phyloP scores from a whole-genome alignment of 2,888 invertebrate genomes.

The Holacanthella duospinosa region DNA sequence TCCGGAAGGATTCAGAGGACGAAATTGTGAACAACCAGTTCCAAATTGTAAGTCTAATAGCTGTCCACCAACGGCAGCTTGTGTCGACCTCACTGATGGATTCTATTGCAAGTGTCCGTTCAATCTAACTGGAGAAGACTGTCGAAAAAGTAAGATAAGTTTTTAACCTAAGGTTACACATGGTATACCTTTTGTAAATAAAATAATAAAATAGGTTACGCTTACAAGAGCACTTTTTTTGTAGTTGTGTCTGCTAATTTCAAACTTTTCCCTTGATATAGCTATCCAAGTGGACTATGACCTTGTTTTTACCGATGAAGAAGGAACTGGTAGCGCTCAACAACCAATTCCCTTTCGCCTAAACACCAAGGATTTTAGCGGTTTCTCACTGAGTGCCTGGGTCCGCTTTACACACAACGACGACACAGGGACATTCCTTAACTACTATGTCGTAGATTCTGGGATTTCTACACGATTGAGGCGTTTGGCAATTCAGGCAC shows the following conservation, averaged over 20 bases:
- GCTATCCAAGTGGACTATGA: conserved; percentile 98
- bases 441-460: conserved; percentile 72
- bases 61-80: conserved; percentile 84
- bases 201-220: too few relatives aligned
- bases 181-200: too few relatives aligned
- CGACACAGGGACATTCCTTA: conserved; percentile 87
- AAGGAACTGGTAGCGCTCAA: conserved; percentile 78
- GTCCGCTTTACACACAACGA: conserved; percentile 86
- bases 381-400: conserved; percentile 70
- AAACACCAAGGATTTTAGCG: conserved; percentile 44
- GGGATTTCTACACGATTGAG: conserved; percentile 43
- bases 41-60: conserved; percentile 85
- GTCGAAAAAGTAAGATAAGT: conserved; percentile 84
- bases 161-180: background rate
- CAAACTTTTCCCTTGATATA: conserved; percentile 46
- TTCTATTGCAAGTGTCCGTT: conserved; percentile 96
- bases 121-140: conserved; percentile 90
- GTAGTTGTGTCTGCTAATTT: background rate
- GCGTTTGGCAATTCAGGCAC: conserved; percentile 76
- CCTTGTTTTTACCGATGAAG: conserved; percentile 78
- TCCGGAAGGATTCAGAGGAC: conserved; percentile 51
- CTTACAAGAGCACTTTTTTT: too few relatives aligned
- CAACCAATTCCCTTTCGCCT: conserved; percentile 80
- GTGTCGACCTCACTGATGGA: conserved; percentile 77
- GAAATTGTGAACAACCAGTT: conserved; percentile 83